phyloP scores from a whole-genome alignment of 1,140 invertebrate species.

The Drosophila cardini region DNA sequence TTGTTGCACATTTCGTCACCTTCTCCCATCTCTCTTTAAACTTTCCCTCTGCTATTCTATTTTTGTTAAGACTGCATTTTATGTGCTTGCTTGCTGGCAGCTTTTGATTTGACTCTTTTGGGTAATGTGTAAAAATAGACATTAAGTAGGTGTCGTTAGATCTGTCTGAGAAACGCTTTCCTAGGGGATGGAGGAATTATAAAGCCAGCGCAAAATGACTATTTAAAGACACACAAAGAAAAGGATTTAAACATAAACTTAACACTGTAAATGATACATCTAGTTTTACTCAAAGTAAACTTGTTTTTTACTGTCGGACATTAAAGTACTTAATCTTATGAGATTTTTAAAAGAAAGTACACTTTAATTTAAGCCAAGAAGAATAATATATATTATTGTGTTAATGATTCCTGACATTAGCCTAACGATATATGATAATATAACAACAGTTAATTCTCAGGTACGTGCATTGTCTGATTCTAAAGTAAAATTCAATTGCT shows the following conservation, averaged over 20 bases:
- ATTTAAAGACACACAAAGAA: not conserved
- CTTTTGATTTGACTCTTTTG: conserved; percentile 50
- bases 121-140: conserved; percentile 45
- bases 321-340: too few relatives aligned
- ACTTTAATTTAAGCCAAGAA: too few relatives aligned
- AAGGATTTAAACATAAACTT: not conserved
- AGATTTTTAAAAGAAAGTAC: too few relatives aligned
- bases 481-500: not conserved
- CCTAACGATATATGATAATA: too few relatives aligned
- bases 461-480: not conserved
- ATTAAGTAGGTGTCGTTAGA: conserved; percentile 31
- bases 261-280: not conserved
- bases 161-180: not conserved
- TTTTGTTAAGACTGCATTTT: conserved; percentile 38
- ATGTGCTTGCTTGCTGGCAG: conserved; percentile 33
- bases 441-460: too few relatives aligned
- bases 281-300: not conserved
- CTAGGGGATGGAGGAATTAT: not conserved
- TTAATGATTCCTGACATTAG: too few relatives aligned
- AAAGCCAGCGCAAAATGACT: not conserved
- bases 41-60: not conserved
- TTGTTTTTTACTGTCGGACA: too few relatives aligned
- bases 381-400: too few relatives aligned
- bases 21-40: not conserved
- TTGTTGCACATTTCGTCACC: conserved; percentile 9